Base-by-base conservation (phyloP, 2,888 invertebrate genomes). In the Epinotia brunnichana region DNA sequence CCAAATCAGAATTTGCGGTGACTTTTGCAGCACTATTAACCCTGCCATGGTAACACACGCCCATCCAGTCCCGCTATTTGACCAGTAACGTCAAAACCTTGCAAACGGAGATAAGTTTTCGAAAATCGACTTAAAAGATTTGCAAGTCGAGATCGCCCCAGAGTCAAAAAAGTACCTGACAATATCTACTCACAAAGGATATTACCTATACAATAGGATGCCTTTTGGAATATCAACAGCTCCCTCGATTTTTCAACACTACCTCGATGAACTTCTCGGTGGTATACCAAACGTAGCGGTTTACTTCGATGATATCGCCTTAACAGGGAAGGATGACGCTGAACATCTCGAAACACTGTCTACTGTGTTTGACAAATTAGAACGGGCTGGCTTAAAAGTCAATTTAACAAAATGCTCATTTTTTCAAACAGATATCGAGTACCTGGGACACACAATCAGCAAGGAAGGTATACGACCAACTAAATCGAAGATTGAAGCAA, bases 181-280 rank as follows among this genome's bases (percentile, higher is more conserved):
- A 13, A 21, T 67, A 0, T 57, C 67, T 1, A 67, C 67, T n/a
- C 56, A 67, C n/a, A 41, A 59, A 29, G 67, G 53, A 13, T 62
- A 61, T 24, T 70, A 39, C 35, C 57, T 44, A 7, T 73, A 74
- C n/a, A 69, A 72, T n/a, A 44, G 74, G 35, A 72, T 69, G 71
- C 74, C 71, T 17, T 74, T 69, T 41, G 74, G 71, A 24, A 74
- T 72, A 7, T 70, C 74, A 3, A 73, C 73, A 39, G 74, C 74
- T 3, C 66, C 64, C 3, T 74, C 73, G n/a, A 74, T 76, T n/a
- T 76, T 76, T 53, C 74, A 76, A 44, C 70, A 69, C 24, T 70
- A 69, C 11, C 59, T 75, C 1, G 73, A 75, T 44, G 17, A 73
- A 60, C 51, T 73, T 24, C 35, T 71, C 3, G 48, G 10, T 29